Evolutionary conservation across 1,140 invertebrate species (phyloP), one percentile per base, ranked within the genome.

Genomic region (Antheraea pernyi): DNA sequence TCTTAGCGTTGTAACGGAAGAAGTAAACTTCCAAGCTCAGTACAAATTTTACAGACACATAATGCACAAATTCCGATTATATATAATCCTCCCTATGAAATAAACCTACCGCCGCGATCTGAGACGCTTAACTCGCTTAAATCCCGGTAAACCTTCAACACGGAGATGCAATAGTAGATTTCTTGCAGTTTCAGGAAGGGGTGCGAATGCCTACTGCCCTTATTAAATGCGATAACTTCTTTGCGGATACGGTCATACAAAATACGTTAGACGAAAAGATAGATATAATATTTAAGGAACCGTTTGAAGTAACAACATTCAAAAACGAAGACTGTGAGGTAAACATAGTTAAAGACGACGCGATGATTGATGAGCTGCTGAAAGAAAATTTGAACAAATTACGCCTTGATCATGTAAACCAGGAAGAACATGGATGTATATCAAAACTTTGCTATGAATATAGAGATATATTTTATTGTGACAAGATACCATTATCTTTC

Each of bases 391-490:
- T 79, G 10, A 59, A 60, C n/a, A 76, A 79, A 69, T 59, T 79
- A 66, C 19, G 68, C 30, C 64, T 77, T 63, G 71, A 78, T 63
- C 72, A 81, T 37, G 66, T 71, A 48, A 76, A 79, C 53, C 11
- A 68, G 3, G 72, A 81, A 53, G 75, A 77, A 77, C 71, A 61
- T 58, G 19, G 64, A 11, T 3, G 8, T 19, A 78, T 82, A 30
- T n/a, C 19, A 10, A 73, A 75, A 18, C n/a, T 81, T 7, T 81
- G 75, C 67, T 48, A 58, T 4, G 75, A 77, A 65, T 79, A 79
- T 69, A 75, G 67, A 60, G 80, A 80, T 60, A 78, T 82, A 18
- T 80, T 81, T 58, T 72, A 79, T 48, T 76, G 62, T 18, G 72
- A 81, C 19, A 18, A 76, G 53, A 59, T 81, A 67, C 79, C 79